Percentiles rank a stretch among this genome's conserved stretches.
Conservation (phyloP, 1,140 invertebrate species). For the Micrasema longulum region DNA sequence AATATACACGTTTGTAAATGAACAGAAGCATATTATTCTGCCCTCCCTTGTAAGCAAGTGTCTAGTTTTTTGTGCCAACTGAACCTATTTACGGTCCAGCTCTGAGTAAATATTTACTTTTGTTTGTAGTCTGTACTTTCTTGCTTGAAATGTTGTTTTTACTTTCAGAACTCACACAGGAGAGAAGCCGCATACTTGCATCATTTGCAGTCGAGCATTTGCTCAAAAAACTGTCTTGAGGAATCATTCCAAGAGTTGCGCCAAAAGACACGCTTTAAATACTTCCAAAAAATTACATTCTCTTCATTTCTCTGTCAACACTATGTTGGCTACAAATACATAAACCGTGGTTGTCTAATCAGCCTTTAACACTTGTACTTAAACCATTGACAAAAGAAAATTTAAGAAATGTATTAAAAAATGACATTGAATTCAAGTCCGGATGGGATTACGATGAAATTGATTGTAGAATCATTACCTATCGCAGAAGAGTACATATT, state of each 20-base stretch:
- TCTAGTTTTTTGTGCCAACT: too few relatives aligned
- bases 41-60: too few relatives aligned
- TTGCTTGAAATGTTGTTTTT: not conserved
- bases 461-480: too few relatives aligned
- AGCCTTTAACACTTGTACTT: too few relatives aligned
- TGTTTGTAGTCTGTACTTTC: not conserved
- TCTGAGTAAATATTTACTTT: not conserved
- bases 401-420: too few relatives aligned
- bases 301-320: constrained; percentile 21
- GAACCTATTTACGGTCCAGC: not conserved
- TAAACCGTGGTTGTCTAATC: too few relatives aligned
- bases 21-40: not conserved
- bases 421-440: too few relatives aligned
- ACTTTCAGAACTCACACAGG: constrained; percentile 35
- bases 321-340: constrained; percentile 11
- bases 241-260: constrained; percentile 38
- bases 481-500: too few relatives aligned
- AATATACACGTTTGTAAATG: not conserved
- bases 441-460: too few relatives aligned
- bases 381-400: too few relatives aligned
- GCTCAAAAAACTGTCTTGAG: constrained; percentile 40
- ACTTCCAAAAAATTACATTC: not conserved
- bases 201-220: constrained; percentile 26
- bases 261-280: constrained; percentile 12
- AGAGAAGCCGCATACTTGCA: constrained; percentile 26